These are phyloP conservation scores for Acanthornis magna DNA, from an alignment of 2,797 vertebrate species.

Conservation along the genomic window DNA sequence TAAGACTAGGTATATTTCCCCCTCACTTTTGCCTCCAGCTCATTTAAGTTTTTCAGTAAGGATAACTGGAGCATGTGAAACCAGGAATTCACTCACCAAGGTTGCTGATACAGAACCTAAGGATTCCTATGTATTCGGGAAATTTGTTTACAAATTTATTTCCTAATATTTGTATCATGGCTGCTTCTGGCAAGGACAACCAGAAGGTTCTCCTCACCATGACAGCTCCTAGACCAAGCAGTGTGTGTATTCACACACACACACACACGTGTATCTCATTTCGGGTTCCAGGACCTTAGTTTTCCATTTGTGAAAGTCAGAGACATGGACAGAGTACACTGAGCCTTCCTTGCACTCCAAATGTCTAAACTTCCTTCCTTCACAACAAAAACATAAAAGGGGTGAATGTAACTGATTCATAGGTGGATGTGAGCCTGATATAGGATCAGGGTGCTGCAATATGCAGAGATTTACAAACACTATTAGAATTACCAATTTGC, in stretches of 20 bases:
- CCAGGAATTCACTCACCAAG: neutral
- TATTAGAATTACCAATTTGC: neutral
- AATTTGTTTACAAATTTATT: neutral
- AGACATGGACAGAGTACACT: neutral
- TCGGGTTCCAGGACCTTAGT: neutral
- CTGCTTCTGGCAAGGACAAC: neutral
- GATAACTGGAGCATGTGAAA: neutral
- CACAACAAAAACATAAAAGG: neutral
- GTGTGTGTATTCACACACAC: no score
- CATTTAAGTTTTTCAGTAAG: neutral
- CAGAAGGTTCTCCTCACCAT: neutral
- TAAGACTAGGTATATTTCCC: neutral
- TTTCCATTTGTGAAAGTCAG: neutral
- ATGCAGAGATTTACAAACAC: neutral
- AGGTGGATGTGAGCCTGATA: neutral
- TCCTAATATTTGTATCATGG: neutral
- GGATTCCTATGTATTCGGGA: neutral
- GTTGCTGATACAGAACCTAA: neutral
- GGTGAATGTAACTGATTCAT: neutral
- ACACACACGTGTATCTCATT: rapidly evolving
- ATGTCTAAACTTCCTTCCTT: neutral
- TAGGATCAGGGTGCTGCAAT: neutral
- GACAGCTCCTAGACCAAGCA: neutral
- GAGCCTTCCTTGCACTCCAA: neutral
- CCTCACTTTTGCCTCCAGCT: neutral